These are phyloP conservation scores for Chrysochloris asiatica DNA, from an alignment of 2,113 vertebrate genomes.

Conservation along the genomic window DNA sequence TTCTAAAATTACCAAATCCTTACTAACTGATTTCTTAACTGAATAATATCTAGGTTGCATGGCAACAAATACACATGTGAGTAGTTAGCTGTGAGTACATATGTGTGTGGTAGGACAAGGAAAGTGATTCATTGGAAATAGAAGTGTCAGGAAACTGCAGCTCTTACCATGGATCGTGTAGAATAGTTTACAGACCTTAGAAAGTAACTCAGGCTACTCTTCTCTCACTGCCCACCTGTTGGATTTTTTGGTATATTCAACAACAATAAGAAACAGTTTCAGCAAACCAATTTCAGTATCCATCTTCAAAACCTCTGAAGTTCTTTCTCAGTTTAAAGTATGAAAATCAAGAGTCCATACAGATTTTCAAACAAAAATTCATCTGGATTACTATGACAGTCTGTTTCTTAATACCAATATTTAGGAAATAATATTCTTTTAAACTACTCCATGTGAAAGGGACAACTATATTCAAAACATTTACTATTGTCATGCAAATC, in stretches of 20 bases:
- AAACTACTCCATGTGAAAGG: neutral
- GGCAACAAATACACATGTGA: neutral
- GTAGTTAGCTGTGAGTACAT: neutral
- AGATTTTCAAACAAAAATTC: slow-evolving; percentile 33
- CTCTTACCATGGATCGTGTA: neutral
- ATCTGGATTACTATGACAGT: neutral
- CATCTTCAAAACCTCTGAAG: slow-evolving; percentile 15
- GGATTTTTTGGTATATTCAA: neutral
- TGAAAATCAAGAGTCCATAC: neutral
- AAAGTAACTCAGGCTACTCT: neutral
- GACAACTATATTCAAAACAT: neutral
- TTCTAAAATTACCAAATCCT: slow-evolving; percentile 28
- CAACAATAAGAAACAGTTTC: neutral
- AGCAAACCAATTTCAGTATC: neutral
- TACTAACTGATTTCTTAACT: neutral
- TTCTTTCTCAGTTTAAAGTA: slow-evolving; percentile 24
- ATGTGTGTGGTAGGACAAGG: neutral
- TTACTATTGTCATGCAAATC: neutral
- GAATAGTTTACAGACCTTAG: neutral
- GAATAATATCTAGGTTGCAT: neutral
- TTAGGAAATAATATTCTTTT: slow-evolving; percentile 12
- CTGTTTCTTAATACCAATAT: neutral
- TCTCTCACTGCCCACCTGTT: neutral
- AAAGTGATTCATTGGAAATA: neutral
- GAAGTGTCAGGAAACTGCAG: neutral